Conservation (phyloP, 1,140 invertebrate species). For the Drosophila leontia region DNA sequence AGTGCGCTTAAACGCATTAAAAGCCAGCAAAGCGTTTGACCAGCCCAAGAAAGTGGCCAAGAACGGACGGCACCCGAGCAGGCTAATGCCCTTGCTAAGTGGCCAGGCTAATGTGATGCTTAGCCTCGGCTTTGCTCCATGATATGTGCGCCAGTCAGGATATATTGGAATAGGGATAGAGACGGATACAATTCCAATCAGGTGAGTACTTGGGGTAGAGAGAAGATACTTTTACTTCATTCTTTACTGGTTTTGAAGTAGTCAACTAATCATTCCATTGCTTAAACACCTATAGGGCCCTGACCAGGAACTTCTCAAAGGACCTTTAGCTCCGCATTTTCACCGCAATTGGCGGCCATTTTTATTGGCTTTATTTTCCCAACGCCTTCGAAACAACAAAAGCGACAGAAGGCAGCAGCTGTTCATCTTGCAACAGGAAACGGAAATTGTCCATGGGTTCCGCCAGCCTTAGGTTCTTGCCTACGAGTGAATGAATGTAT, state of each 20-base stretch:
- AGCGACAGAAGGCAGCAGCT: conserved; percentile 43
- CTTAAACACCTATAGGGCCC: neutral
- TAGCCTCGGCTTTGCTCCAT: conserved; percentile 41
- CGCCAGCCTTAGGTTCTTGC: conserved; percentile 40
- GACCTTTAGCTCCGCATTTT: neutral
- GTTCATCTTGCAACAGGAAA: conserved; percentile 76
- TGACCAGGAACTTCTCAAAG: neutral
- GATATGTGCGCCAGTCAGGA: conserved; percentile 53
- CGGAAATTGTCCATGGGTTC: conserved; percentile 75
- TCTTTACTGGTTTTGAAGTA: neutral
- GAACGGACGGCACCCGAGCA: neutral
- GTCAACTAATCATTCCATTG: neutral
- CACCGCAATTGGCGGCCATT: conserved; percentile 50
- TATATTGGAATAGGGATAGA: conserved; percentile 14
- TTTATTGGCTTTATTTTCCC: conserved; percentile 68
- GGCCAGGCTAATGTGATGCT: conserved; percentile 60
- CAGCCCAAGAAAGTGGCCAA: conserved; percentile 30
- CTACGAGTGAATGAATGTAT: conserved; percentile 20
- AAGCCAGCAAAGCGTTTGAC: conserved; percentile 59
- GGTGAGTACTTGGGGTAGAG: conserved; percentile 6
- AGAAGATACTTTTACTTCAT: neutral
- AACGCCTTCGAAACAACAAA: conserved; percentile 33
- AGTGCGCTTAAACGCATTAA: conserved; percentile 77
- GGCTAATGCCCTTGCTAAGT: conserved; percentile 55
- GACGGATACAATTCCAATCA: conserved; percentile 19